Percentiles rank a stretch among this genome's conserved stretches.
Evolutionary conservation across 92 coral and sea anemone species (phyloP).

Genomic region (Meandrina meandrites): DNA sequence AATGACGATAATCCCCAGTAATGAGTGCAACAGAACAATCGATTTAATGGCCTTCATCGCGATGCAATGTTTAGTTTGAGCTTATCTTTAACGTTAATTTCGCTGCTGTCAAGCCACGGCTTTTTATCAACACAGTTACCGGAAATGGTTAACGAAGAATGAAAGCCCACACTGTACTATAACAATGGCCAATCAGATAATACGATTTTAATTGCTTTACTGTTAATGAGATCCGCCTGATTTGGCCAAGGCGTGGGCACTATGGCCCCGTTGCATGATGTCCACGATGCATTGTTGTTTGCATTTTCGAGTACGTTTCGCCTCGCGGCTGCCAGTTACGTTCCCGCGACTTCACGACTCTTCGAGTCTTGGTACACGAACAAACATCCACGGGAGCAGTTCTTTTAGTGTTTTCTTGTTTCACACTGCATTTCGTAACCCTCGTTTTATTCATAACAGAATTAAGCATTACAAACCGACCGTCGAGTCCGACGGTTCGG

Average conservation of each 20-base stretch:
- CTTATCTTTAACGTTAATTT: conserved; percentile 31
- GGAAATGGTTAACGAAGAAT: conserved; percentile 22
- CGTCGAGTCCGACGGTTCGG: background rate
- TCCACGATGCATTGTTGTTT: background rate
- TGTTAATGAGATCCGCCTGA: conserved; percentile 31
- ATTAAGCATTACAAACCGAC: background rate
- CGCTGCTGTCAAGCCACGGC: conserved; percentile 27
- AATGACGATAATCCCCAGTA: conserved; percentile 33
- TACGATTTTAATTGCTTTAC: conserved; percentile 20
- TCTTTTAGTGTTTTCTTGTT: background rate
- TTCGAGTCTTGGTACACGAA: background rate
- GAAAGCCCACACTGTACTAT: background rate
- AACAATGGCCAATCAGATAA: conserved; percentile 24
- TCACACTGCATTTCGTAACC: background rate
- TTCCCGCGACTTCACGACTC: background rate
- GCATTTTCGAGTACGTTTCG: too few relatives aligned
- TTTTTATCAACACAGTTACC: conserved; percentile 38
- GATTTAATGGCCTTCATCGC: conserved; percentile 29
- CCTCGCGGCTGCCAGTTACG: background rate
- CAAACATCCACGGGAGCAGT: background rate
- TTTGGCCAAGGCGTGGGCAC: conserved; percentile 12
- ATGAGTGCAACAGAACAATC: conserved; percentile 30
- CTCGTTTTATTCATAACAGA: background rate
- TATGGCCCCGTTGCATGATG: background rate
- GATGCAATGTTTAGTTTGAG: conserved; percentile 24